Evolutionary conservation across 2,113 vertebrate species (phyloP).

Genomic region (Cyanoramphus novaezelandiae): DNA sequence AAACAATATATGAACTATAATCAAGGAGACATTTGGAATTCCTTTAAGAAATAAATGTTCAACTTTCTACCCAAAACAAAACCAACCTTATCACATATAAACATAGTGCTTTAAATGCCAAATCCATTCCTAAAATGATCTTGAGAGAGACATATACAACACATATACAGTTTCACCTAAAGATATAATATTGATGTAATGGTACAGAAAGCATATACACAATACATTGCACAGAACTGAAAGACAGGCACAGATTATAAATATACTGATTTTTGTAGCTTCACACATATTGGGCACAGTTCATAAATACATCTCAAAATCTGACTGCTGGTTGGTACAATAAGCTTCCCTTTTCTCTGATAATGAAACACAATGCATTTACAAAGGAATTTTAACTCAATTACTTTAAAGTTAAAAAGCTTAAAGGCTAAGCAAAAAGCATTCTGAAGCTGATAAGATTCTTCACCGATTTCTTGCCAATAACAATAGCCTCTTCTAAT

Average conservation of each 20-base stretch:
- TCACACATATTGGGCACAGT: not conserved
- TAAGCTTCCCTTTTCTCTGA: not conserved
- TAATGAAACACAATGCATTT: not conserved
- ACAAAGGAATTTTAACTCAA: not conserved
- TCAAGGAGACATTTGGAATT: not conserved
- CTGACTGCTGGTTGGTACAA: not conserved
- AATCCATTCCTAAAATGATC: not conserved
- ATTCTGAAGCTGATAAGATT: not conserved
- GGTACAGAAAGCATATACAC: not conserved
- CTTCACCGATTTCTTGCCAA: constrained; percentile 33
- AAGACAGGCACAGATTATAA: not conserved
- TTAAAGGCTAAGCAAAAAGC: constrained; percentile 17
- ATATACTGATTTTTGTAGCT: not conserved
- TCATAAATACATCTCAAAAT: not conserved
- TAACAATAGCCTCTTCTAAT: constrained; percentile 32
- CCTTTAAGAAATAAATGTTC: not conserved
- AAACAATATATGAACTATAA: not conserved
- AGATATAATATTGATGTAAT: not conserved
- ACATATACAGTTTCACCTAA: not conserved
- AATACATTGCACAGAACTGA: not conserved
- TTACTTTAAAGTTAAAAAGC: constrained; percentile 1
- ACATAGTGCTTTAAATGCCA: not conserved
- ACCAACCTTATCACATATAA: not conserved
- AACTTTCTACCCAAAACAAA: constrained; percentile 2
- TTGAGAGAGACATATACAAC: not conserved